phyloP scores from a whole-genome alignment of 35 echinoderm and acorn worm genomes.

The Patiria miniata region DNA sequence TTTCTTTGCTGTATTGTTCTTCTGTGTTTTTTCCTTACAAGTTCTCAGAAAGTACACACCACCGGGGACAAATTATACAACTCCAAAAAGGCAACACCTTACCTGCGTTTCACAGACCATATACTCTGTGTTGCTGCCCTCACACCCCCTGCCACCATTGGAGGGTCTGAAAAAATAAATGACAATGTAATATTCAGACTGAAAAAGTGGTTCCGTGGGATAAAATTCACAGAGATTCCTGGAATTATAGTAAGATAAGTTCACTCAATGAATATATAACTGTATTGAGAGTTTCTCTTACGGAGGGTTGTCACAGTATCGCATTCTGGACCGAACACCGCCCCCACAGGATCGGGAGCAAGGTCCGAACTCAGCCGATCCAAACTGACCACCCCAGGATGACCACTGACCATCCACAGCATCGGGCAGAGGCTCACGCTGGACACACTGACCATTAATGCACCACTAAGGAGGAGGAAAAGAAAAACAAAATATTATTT shows the following conservation, averaged over 20 bases:
- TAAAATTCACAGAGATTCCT: too few species aligned
- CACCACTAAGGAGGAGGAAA: background rate
- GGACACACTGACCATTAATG: background rate
- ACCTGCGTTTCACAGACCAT: slow-evolving; percentile 20
- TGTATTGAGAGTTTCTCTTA: slow-evolving; percentile 20
- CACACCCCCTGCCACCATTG: slow-evolving; percentile 14
- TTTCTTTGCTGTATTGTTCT: too few species aligned
- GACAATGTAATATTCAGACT: background rate
- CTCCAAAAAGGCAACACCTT: background rate
- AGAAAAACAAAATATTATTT: background rate
- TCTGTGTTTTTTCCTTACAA: too few species aligned
- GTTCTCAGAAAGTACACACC: too few species aligned
- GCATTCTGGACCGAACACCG: slow-evolving; percentile 49
- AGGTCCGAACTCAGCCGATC: slow-evolving; percentile 27
- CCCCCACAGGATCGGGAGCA: slow-evolving; percentile 87
- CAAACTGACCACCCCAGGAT: slow-evolving; percentile 37
- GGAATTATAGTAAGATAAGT: too few species aligned
- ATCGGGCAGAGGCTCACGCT: background rate
- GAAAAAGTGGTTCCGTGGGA: too few species aligned
- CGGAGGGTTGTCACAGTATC: slow-evolving; percentile 71
- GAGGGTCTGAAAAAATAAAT: slow-evolving; percentile 2
- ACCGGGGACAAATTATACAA: too few species aligned
- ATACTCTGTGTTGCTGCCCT: background rate
- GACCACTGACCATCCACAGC: slow-evolving; percentile 83
- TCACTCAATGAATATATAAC: too few species aligned